phyloP scores from a whole-genome alignment of 2,113 vertebrate genomes.

The Thamnophis sirtalis region DNA sequence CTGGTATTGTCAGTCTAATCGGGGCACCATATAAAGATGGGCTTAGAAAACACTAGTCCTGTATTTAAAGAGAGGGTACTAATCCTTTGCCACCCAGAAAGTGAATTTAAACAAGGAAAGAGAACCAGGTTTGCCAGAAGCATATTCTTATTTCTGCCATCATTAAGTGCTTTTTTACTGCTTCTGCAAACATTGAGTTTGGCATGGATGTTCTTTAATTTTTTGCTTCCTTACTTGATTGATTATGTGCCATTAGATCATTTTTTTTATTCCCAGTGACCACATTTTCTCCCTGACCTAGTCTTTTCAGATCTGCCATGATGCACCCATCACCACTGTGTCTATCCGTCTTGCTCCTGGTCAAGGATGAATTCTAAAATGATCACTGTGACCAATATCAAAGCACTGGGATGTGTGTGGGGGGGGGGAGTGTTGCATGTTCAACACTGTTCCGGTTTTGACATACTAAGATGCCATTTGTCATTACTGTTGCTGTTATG shows the following conservation, averaged over 20 bases:
- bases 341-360: not conserved
- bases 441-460: not conserved
- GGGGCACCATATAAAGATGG: not conserved
- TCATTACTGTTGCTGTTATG: not conserved
- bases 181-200: not conserved
- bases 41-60: not conserved
- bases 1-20: not conserved
- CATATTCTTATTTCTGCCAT: not conserved
- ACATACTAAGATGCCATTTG: not conserved
- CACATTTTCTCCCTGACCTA: not conserved
- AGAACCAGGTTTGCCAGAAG: not conserved
- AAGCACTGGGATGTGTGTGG: no score
- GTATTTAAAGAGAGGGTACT: not conserved
- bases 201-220: not conserved
- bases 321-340: not conserved
- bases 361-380: not conserved
- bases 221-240: not conserved
- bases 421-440: not conserved
- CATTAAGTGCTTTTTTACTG: not conserved
- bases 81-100: not conserved
- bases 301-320: not conserved
- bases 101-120: not conserved
- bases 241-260: not conserved
- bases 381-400: not conserved
- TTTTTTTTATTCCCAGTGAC: not conserved